Base-by-base conservation (phyloP, 2,888 invertebrate genomes). In the Synanthedon andrenaeformis region DNA sequence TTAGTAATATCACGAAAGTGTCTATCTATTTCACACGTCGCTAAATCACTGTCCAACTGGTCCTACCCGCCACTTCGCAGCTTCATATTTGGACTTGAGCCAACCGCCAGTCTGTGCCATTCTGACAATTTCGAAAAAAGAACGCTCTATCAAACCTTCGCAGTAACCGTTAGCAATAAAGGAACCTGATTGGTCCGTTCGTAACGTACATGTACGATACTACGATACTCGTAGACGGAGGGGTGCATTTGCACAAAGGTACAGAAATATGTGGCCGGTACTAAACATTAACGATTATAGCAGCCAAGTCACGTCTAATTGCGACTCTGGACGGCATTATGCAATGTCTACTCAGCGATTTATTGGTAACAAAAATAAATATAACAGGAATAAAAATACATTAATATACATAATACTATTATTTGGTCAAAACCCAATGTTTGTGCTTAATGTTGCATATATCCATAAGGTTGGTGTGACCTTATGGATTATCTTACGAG, bases 221-320 rank as follows among this genome's bases (percentile, higher is more conserved):
- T 55, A 50, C 51, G 49, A 53, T 54, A 54, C 48, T 19, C 59
- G 54, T 55, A 73, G 74, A 74, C 76, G 69, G 79, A 74, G 78
- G 35, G 79, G 80, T 77, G 82, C 82, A 81, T 78, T 78, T 74
- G 84, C 78, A 79, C 78, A 80, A 79, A 84, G 83, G 83, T 80
- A 81, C 74, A 77, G 82, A 80, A 83, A 84, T 84, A 83, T 85
- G 85, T 80, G 84, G 76, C 76, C 80, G 80, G 80, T 79, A 74
- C 84, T 87, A 80, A 85, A 83, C 86, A 84, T 86, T 87, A 85
- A 87, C 85, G 84, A 79, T 85, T 83, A 86, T 87, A 76, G 80
- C 73, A 73, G 70, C 80, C 80, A 79, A 83, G 82, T 84, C 83
- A 84, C 82, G 79, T 86, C 86, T 86, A 86, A 86, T 86, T 86